phyloP scores from a whole-genome alignment of 2,113 vertebrate genomes.

The Prinia subflava region DNA sequence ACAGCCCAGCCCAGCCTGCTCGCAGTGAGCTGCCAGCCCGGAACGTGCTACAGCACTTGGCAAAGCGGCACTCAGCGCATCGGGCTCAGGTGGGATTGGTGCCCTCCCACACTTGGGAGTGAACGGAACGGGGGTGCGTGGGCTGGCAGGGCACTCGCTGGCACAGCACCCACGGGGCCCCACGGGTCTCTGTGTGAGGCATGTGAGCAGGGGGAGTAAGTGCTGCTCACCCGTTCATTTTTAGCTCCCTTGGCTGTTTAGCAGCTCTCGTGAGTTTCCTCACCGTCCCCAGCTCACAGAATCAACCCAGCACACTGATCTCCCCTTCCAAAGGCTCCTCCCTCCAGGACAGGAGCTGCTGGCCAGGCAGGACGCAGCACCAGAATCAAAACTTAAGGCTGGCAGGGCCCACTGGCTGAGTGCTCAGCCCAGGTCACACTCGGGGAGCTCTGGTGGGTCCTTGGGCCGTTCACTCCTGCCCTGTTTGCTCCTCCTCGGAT shows the following conservation, averaged over 20 bases:
- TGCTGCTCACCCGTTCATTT: background rate
- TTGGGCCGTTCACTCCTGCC: rapidly evolving
- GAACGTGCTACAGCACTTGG: background rate
- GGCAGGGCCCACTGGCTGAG: background rate
- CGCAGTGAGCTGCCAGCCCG: background rate
- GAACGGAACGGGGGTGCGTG: rapidly evolving
- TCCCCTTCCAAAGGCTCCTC: background rate
- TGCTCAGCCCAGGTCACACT: rapidly evolving
- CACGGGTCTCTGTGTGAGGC: background rate
- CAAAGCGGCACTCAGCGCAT: rapidly evolving
- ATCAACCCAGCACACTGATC: background rate
- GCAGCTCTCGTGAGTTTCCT: background rate
- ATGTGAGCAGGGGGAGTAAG: background rate
- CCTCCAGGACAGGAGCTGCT: background rate
- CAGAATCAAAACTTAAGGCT: background rate
- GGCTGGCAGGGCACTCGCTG: background rate
- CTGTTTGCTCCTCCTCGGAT: rapidly evolving
- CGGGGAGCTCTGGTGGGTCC: rapidly evolving
- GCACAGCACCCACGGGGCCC: background rate
- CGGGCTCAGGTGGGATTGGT: background rate
- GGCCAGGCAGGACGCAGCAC: background rate
- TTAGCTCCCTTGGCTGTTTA: background rate
- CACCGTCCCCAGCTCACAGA: background rate
- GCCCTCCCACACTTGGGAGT: background rate
- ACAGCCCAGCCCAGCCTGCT: background rate